Evolutionary conservation across 2,113 vertebrate species (phyloP).

Genomic region (Cynopterus brachyotis): DNA sequence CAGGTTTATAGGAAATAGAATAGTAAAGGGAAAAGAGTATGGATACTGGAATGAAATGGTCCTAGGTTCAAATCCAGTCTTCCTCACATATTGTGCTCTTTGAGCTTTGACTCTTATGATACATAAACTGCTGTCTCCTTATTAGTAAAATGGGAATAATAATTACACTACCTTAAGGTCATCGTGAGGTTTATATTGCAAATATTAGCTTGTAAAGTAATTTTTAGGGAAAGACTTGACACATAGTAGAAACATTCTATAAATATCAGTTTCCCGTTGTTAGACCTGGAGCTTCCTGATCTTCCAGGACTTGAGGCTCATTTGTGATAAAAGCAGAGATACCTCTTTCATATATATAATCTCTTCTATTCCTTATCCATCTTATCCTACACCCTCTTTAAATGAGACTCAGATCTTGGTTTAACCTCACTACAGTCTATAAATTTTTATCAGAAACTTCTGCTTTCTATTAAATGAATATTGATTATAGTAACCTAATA

Average conservation of each 20-base stretch:
- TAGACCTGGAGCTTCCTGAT: not conserved
- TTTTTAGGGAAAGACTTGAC: not conserved
- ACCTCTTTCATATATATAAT: not conserved
- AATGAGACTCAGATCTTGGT: not conserved
- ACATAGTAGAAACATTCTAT: not conserved
- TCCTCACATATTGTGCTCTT: not conserved
- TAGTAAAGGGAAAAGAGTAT: not conserved
- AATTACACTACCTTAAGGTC: not conserved
- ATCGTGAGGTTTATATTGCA: not conserved
- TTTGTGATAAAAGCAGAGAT: not conserved
- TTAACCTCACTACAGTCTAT: not conserved
- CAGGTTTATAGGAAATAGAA: not conserved
- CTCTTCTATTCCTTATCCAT: not conserved
- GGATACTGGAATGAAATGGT: not conserved
- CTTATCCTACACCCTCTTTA: not conserved
- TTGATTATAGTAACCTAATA: not conserved
- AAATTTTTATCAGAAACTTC: not conserved
- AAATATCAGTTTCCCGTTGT: not conserved
- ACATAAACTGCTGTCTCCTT: not conserved
- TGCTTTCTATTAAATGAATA: not conserved
- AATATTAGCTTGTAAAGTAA: not conserved
- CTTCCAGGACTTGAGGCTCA: not conserved
- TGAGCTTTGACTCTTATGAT: not conserved
- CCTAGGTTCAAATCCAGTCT: not conserved
- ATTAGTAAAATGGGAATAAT: not conserved